phyloP scores from a whole-genome alignment of 1,140 invertebrate genomes.

The Brachionus sp. region DNA sequence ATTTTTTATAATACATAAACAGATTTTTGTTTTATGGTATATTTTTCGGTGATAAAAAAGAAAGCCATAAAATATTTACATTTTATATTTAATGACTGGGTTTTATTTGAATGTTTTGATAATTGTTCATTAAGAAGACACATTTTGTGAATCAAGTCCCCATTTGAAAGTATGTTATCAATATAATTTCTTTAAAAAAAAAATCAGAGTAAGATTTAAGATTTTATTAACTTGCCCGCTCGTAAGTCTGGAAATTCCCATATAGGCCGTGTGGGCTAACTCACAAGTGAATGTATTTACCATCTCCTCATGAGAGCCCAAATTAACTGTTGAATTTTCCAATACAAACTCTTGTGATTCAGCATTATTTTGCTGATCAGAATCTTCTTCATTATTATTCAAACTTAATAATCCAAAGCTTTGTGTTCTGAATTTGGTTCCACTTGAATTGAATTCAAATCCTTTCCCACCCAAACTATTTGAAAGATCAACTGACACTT shows the following conservation, averaged over 20 bases:
- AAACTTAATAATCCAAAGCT: constrained; percentile 29
- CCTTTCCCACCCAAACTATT: neutral
- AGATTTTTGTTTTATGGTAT: too few relatives aligned
- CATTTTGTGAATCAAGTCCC: constrained; percentile 71
- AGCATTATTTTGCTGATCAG: neutral
- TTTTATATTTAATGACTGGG: neutral
- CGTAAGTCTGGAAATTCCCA: constrained; percentile 73
- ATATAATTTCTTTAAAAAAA: neutral
- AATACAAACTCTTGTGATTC: neutral
- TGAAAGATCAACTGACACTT: constrained; percentile 4
- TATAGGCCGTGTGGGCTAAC: constrained; percentile 76
- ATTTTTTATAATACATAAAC: too few relatives aligned
- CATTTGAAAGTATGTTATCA: constrained; percentile 56
- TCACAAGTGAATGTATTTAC: constrained; percentile 74
- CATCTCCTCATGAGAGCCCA: constrained; percentile 63
- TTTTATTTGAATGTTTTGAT: neutral
- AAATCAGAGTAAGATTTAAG: neutral
- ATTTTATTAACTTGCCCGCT: constrained; percentile 60
- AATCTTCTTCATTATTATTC: neutral
- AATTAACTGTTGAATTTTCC: neutral
- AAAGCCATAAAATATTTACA: neutral
- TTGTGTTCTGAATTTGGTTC: constrained; percentile 1
- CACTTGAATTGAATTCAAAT: neutral
- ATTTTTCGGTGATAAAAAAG: too few relatives aligned
- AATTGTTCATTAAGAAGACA: constrained; percentile 64